phyloP scores from a whole-genome alignment of 2,888 invertebrate genomes.

The Lasioglossum pauxillum region DNA sequence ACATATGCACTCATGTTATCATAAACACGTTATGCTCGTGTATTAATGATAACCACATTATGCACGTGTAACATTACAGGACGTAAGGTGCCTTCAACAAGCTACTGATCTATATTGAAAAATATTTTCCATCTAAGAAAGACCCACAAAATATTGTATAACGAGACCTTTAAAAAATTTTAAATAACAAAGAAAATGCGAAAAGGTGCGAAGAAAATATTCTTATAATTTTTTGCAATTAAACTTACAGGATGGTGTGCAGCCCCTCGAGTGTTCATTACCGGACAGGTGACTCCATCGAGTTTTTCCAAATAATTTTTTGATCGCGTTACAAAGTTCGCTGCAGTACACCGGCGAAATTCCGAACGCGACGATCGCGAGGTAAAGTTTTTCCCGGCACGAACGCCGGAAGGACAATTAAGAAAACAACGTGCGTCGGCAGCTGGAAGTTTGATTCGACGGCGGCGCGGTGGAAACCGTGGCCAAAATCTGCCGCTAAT shows the following conservation, averaged over 20 bases:
- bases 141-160: too few relatives aligned
- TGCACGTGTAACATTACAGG: background rate
- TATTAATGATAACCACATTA: background rate
- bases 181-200: too few relatives aligned
- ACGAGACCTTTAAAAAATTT: too few relatives aligned
- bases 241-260: too few relatives aligned
- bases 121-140: too few relatives aligned
- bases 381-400: background rate
- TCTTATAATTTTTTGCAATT: too few relatives aligned
- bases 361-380: slow-evolving; percentile 5
- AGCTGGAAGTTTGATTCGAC: background rate
- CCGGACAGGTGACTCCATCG: background rate
- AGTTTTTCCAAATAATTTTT: background rate
- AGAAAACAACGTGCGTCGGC: slow-evolving; percentile 28
- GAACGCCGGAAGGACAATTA: slow-evolving; percentile 39
- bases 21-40: background rate
- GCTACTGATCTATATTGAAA: background rate
- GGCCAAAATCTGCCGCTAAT: slow-evolving; percentile 54
- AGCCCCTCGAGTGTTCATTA: background rate
- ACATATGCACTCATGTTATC: background rate
- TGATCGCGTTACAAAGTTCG: background rate
- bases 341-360: background rate
- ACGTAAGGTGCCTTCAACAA: background rate
- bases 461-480: background rate
- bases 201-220: too few relatives aligned